Evolutionary conservation across 2,888 invertebrate genomes (phyloP).

Genomic region (Dasysyrphus tricinctus): DNA sequence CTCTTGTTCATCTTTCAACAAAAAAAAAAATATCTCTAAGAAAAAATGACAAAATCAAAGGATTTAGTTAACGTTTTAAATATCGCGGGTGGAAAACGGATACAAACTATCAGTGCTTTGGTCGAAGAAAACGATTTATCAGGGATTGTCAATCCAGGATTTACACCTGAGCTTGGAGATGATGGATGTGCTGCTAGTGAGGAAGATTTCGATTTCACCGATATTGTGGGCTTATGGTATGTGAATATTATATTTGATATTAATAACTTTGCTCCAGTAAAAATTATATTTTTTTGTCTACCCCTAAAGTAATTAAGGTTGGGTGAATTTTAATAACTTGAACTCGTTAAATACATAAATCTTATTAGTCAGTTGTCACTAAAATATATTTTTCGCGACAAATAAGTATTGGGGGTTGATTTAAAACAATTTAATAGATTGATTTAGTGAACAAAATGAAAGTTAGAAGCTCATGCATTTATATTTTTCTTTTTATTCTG

Average conservation of each 20-base stretch:
- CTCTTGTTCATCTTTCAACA: too few relatives aligned
- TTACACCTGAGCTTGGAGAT: slow-evolving; percentile 59
- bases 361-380: neutral
- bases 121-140: slow-evolving; percentile 28
- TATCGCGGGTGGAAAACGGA: neutral
- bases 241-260: slow-evolving; percentile 3
- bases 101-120: slow-evolving; percentile 45
- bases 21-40: too few relatives aligned
- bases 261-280: slow-evolving; percentile 48
- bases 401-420: neutral
- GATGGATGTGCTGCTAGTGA: slow-evolving; percentile 47
- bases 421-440: neutral
- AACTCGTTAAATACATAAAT: neutral
- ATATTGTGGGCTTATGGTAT: slow-evolving; percentile 41
- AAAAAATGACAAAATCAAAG: slow-evolving; percentile 50
- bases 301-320: neutral
- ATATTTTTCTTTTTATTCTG: neutral
- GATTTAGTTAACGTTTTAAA: slow-evolving; percentile 37
- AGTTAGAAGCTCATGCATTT: neutral
- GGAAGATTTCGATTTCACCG: neutral
- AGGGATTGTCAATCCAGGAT: slow-evolving; percentile 63
- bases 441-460: neutral
- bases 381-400: neutral
- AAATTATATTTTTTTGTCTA: neutral
- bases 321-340: neutral